Base-by-base conservation (phyloP, 2,888 invertebrate genomes). In the Willowsia nigromaculata region DNA sequence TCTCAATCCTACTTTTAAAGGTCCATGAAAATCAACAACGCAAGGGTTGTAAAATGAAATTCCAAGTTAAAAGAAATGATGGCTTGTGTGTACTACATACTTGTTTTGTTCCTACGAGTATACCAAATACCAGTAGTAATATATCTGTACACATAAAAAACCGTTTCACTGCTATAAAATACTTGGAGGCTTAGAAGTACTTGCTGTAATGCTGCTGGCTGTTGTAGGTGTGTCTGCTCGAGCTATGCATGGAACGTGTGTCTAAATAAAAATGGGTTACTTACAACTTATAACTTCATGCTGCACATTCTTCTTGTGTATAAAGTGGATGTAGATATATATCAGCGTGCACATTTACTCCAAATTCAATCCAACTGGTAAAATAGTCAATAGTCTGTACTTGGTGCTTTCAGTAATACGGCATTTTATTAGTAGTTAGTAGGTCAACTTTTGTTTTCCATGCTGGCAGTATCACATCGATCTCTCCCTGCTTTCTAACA, bases 401-500 rank as follows among this genome's bases (percentile, higher is more conserved):
- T 11, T 62, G 62, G 27, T 62, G 62, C 30, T 71, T n/a, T n/a
- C n/a, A 18, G 40, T 71, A 40, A 71, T 71, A 40, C 13, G 13
- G 40, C 59, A 25, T 88, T 81, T 82, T 82, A 82, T 88, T 88
- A 88, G 81, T 82, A 88, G 88, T 88, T 88, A 88, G 81, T 82
- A 88, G 88, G 88, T 82, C 88, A 88, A 88, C 88, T 88, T 88
- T 82, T 82, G 82, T 88, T 82, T 82, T 82, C 76, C 76, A 82
- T 82, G 74, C 76, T 62, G 87, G 62, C 68, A 50, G 81, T 81
- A 53, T 47, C 59, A 80, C 56, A 81, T 81, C 68, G 81, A 50
- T 81, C 50, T 71, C 30, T 62, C 50, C 43, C 68, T 71, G 22
- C 40, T 71, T 71, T 37, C 68, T 40, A 71, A 71, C 68, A 71